phyloP scores from a whole-genome alignment of 2,888 invertebrate genomes.

The Phragmatobia fuliginosa region DNA sequence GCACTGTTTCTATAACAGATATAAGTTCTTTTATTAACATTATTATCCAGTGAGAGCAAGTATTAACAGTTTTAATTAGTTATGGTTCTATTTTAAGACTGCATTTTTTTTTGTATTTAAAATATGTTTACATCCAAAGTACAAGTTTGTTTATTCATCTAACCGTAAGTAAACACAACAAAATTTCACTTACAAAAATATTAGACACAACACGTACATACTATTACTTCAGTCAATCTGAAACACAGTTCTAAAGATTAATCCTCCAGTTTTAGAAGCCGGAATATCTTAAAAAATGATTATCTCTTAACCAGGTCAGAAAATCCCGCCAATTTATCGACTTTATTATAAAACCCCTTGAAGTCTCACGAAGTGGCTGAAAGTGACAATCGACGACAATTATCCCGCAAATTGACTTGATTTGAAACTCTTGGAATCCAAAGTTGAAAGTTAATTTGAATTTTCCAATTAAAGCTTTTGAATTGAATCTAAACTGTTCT shows the following conservation, averaged over 20 bases:
- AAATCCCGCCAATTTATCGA: constrained; percentile 25
- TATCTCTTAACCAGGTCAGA: constrained; percentile 5
- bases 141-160: not conserved
- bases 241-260: not conserved
- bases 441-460: constrained; percentile 45
- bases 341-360: constrained; percentile 30
- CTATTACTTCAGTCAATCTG: not conserved
- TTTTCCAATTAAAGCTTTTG: constrained; percentile 42
- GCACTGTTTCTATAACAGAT: not conserved
- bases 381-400: constrained; percentile 40
- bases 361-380: constrained; percentile 29
- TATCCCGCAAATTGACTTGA: constrained; percentile 48
- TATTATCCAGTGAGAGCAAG: no score
- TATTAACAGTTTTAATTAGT: not conserved
- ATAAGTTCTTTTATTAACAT: not conserved
- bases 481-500: constrained; percentile 22
- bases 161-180: not conserved
- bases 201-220: no score
- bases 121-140: no score
- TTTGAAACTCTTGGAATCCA: constrained; percentile 39
- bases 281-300: not conserved
- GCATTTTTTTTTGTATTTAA: no score
- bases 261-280: not conserved
- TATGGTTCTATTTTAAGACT: not conserved
- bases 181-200: not conserved